phyloP scores from a whole-genome alignment of 2,113 vertebrate species.

The Phylloscopus trochiloides region DNA sequence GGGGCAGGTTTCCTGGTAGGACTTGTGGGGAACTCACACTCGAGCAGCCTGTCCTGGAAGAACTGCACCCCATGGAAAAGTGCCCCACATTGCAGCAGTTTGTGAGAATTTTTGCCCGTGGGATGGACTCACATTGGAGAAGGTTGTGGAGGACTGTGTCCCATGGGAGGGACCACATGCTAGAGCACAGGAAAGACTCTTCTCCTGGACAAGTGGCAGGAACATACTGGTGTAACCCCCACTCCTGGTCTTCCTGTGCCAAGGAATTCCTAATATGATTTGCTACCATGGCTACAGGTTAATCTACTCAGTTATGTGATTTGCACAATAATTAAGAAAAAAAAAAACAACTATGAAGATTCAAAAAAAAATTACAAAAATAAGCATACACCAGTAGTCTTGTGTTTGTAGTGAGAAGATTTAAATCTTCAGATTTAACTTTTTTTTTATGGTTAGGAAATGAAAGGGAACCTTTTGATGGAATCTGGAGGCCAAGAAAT shows the following conservation, averaged over 20 bases:
- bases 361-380: background rate
- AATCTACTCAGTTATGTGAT: background rate
- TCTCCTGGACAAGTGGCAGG: background rate
- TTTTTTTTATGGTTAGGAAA: background rate
- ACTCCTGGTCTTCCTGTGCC: background rate
- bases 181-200: rapidly evolving
- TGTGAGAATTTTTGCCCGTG: background rate
- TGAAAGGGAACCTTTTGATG: background rate
- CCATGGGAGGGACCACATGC: background rate
- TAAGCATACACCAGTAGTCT: background rate
- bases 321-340: background rate
- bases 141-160: background rate
- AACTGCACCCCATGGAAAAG: background rate
- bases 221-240: background rate
- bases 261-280: background rate
- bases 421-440: background rate
- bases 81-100: background rate
- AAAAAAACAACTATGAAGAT: background rate
- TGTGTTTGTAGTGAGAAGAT: background rate
- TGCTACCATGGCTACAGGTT: background rate
- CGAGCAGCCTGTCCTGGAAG: background rate
- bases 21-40: background rate
- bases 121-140: rapidly evolving
- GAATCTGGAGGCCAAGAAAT: background rate
- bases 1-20: background rate